A percentile compares a stretch with the other conserved stretches of the same genome.
These are phyloP conservation scores for Hipparchia semele DNA, from an alignment of 2,888 invertebrate species.

Conservation along the genomic window DNA sequence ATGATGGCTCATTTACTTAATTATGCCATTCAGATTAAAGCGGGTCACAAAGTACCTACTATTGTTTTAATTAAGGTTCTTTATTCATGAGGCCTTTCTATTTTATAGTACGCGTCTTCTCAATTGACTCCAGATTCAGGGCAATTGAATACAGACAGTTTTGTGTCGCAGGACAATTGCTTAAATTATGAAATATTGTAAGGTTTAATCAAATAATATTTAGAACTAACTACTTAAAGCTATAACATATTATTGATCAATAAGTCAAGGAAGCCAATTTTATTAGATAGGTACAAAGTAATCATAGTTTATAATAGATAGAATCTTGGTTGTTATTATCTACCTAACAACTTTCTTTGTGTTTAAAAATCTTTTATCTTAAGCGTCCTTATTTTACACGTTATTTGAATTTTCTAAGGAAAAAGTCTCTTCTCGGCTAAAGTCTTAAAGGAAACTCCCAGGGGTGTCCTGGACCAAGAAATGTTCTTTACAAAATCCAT, in stretches of 20 bases:
- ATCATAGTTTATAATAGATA: neutral
- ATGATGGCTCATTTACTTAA: constrained; percentile 1
- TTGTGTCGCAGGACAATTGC: constrained; percentile 55
- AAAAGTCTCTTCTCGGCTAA: constrained; percentile 7
- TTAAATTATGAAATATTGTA: constrained; percentile 63
- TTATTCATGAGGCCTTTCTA: constrained; percentile 22
- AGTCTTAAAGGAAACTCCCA: constrained; percentile 4
- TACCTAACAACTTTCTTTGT: neutral
- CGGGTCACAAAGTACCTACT: neutral
- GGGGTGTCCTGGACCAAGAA: constrained; percentile 12
- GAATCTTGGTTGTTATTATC: neutral
- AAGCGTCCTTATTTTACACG: neutral
- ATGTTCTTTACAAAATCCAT: constrained; percentile 7
- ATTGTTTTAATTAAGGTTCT: constrained; percentile 4
- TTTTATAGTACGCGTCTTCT: constrained; percentile 18
- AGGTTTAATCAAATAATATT: constrained; percentile 50
- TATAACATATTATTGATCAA: neutral
- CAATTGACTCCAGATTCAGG: constrained; percentile 23
- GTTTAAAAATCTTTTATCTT: neutral
- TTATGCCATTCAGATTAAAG: constrained; percentile 7
- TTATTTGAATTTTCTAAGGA: neutral
- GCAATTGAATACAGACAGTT: constrained; percentile 55
- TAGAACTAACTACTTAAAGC: neutral
- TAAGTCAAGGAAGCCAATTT: neutral
- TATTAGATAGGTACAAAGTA: neutral